Base-by-base conservation (phyloP, 1,140 invertebrate genomes). In the Ctenoplectra terminalis region DNA sequence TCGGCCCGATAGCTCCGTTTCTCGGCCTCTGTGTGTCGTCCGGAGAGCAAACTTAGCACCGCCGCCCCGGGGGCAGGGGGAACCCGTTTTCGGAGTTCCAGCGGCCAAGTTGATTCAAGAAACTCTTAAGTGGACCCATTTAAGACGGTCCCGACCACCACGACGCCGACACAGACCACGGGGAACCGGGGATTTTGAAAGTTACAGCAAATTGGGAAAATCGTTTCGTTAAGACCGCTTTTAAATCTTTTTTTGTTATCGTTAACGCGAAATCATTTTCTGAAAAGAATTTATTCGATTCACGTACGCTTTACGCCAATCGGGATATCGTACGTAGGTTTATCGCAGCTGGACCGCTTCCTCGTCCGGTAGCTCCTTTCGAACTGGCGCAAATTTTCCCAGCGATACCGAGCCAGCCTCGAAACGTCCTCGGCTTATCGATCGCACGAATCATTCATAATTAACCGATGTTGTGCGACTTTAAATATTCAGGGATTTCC, bases 311-410 rank as follows among this genome's bases (percentile, higher is more conserved):
- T n/a, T 4, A 6, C 23, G 1, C n/a, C 46, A 37, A 54, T 70
- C 76, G 50, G 37, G 54, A 43, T 72, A 31, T 81, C 74, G 84
- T 52, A 31, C n/a, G 29, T 7, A 5, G 58, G 48, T 61, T 84
- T 87, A 87, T 88, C 86, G 64, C 50, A 13, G n/a, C 70, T 72
- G 74, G 56, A 88, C 83, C 83, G 88, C 86, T 88, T 88, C 86
- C 86, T 63, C 71, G 52, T 87, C 83, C 86, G 87, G 80, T 54
- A 11, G 17, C 50, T 84, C 71, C 66, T n/a, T n/a, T n/a, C n/a
- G n/a, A n/a, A n/a, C n/a, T n/a, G 83, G 54, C 75, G 75, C 81
- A 77, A 82, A 83, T n/a, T 83, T 87, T 66, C 58, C 46, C 76
- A 71, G 58, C 77, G 77, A 85, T 86, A 78, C 48, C 43, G 34